Evolutionary conservation across 2,888 invertebrate genomes (phyloP).

Genomic region (Cistogaster globosa): DNA sequence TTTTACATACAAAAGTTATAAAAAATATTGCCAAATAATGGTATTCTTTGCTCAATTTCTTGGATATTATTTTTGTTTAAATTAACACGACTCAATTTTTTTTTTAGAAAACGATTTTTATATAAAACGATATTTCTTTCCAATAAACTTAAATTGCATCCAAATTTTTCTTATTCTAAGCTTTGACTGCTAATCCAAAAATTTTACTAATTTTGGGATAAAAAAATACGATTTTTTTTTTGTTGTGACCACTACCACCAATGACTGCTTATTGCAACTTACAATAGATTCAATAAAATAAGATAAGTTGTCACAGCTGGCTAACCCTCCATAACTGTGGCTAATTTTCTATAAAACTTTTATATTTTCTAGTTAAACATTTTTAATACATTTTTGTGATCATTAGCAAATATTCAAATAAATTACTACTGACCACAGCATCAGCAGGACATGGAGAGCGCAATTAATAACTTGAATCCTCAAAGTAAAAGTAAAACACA

Average conservation of each 20-base stretch:
- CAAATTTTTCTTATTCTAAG: too few relatives aligned
- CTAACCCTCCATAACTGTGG: conserved; percentile 30
- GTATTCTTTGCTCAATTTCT: too few relatives aligned
- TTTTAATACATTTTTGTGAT: conserved; percentile 23
- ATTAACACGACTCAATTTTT: too few relatives aligned
- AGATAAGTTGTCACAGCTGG: conserved; percentile 62
- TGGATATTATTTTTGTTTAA: too few relatives aligned
- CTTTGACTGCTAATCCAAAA: too few relatives aligned
- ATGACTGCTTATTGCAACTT: neutral
- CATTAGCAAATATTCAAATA: conserved; percentile 60
- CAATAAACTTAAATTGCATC: too few relatives aligned
- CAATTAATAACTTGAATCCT: neutral
- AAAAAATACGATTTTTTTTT: too few relatives aligned
- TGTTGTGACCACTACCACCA: neutral
- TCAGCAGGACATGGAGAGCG: conserved; percentile 49
- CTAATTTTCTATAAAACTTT: conserved; percentile 44
- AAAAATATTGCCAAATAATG: too few relatives aligned
- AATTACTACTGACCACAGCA: conserved; percentile 67
- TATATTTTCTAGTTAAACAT: conserved; percentile 24
- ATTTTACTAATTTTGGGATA: too few relatives aligned
- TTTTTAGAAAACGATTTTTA: too few relatives aligned
- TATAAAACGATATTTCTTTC: too few relatives aligned
- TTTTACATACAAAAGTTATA: too few relatives aligned
- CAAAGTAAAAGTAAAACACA: conserved; percentile 27
- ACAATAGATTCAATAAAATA: conserved; percentile 21